Evolutionary conservation across 2,113 vertebrate genomes (phyloP).

Genomic region (Anseranas semipalmata): DNA sequence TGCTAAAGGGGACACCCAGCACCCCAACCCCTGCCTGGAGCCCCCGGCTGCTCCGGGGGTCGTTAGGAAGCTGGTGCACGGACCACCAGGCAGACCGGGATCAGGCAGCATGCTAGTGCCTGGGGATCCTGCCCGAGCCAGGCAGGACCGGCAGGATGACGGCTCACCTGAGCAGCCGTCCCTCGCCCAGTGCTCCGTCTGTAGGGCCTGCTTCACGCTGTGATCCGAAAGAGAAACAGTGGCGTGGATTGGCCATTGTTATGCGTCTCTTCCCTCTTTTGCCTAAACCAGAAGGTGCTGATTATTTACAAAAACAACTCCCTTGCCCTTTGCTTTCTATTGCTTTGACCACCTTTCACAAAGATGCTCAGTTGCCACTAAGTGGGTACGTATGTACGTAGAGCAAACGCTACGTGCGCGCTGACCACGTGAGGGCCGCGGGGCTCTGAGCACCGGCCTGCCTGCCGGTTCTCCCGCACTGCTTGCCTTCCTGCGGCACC

Average conservation of each 20-base stretch:
- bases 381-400: background rate
- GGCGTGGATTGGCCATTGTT: background rate
- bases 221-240: background rate
- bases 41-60: too few relatives aligned
- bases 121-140: accelerated
- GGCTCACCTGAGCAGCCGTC: background rate
- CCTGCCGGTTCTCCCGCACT: background rate
- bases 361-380: too few relatives aligned
- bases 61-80: too few relatives aligned
- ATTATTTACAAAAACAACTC: accelerated
- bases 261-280: background rate
- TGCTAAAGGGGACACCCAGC: too few relatives aligned
- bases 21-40: too few relatives aligned
- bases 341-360: background rate
- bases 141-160: too few relatives aligned
- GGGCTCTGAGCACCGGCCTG: too few relatives aligned
- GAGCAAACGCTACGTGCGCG: too few relatives aligned
- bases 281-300: background rate
- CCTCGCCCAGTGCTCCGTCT: background rate
- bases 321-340: background rate
- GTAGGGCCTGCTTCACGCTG: accelerated
- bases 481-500: background rate
- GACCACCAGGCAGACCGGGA: too few relatives aligned
- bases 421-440: too few relatives aligned
- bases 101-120: background rate